These are phyloP conservation scores for Antigone vipio DNA, from an alignment of 2,113 vertebrate species.

Conservation along the genomic window DNA sequence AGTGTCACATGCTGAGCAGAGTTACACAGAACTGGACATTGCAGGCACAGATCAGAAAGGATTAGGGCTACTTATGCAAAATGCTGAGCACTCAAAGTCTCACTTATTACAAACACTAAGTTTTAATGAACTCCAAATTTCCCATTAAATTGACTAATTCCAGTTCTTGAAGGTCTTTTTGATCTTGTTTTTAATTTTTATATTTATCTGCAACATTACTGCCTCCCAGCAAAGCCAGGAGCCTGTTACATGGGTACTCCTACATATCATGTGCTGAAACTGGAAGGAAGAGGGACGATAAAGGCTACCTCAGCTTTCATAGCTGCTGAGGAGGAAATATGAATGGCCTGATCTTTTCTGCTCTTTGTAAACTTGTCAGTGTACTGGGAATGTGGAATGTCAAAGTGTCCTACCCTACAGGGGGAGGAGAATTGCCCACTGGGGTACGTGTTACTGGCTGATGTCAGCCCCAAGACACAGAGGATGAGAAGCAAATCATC, in stretches of 20 bases:
- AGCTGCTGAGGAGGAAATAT: neutral
- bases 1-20: neutral
- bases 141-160: neutral
- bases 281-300: neutral
- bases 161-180: neutral
- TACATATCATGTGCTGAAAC: neutral
- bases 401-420: neutral
- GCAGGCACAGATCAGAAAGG: neutral
- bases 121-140: neutral
- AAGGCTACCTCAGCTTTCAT: neutral
- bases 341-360: neutral
- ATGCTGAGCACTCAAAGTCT: accelerated
- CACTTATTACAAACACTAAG: neutral
- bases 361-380: neutral
- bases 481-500: neutral
- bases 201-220: neutral
- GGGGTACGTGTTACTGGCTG: neutral
- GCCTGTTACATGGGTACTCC: accelerated
- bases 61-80: neutral
- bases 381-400: neutral
- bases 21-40: neutral
- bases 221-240: neutral
- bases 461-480: neutral
- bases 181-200: neutral
- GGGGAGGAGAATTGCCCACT: neutral